Conservation (phyloP, 2,888 invertebrate species). For the Leptothorax acervorum region DNA sequence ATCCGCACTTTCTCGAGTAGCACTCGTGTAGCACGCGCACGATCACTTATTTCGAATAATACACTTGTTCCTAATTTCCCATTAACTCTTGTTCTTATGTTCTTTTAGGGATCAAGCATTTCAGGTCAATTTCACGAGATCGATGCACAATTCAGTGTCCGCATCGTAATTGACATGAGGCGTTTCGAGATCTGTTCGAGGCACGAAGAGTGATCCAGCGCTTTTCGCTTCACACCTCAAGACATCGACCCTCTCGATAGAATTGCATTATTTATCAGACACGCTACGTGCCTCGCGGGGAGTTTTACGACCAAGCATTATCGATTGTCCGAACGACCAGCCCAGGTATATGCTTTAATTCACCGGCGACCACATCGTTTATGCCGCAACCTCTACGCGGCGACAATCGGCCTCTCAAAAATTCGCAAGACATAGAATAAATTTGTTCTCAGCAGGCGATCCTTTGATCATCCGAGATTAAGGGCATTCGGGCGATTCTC, state of each 20-base stretch:
- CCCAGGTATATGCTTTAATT: conserved; percentile 36
- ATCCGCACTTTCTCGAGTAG: conserved; percentile 9
- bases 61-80: conserved; percentile 22
- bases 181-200: conserved; percentile 9
- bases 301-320: conserved; percentile 67
- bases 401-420: background rate
- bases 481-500: background rate
- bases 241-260: background rate
- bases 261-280: conserved; percentile 67
- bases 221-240: conserved; percentile 36
- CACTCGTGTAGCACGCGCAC: conserved; percentile 12
- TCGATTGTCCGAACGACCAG: conserved; percentile 56
- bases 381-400: background rate
- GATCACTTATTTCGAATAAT: conserved; percentile 14
- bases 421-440: conserved; percentile 35
- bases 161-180: conserved; percentile 16
- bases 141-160: conserved; percentile 9
- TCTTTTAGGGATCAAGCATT: background rate
- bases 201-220: conserved; percentile 18
- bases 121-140: background rate
- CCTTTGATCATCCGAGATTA: conserved; percentile 29
- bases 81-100: background rate
- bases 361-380: background rate
- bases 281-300: conserved; percentile 36
- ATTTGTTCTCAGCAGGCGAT: conserved; percentile 15